Conservation (phyloP, 2,113 vertebrate species). For the Synodontis membranacea region DNA sequence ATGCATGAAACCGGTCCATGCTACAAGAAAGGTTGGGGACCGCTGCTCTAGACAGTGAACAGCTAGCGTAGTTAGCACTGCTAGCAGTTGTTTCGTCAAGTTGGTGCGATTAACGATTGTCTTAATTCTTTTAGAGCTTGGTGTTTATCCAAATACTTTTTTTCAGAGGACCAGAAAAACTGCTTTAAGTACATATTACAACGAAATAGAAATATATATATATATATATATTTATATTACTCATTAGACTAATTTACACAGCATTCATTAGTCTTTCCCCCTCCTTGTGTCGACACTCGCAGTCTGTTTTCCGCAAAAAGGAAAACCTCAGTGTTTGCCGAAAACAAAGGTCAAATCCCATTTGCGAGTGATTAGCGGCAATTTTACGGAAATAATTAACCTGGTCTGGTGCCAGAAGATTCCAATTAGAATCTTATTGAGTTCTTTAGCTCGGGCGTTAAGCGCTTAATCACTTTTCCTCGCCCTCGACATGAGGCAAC, state of each 20-base stretch:
- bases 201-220: too few relatives aligned
- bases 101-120: too few relatives aligned
- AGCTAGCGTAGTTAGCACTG: not conserved
- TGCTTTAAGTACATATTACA: too few relatives aligned
- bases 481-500: not conserved
- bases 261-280: not conserved
- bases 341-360: not conserved
- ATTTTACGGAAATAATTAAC: conserved; percentile 18
- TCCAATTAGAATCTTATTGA: conserved; percentile 29
- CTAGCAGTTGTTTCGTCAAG: not conserved
- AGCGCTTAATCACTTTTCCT: conserved; percentile 27
- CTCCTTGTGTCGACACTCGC: not conserved
- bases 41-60: not conserved
- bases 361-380: not conserved
- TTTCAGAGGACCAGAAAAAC: too few relatives aligned
- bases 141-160: too few relatives aligned
- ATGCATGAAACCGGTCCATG: too few relatives aligned
- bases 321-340: not conserved
- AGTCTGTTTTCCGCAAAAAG: not conserved
- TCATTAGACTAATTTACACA: not conserved
- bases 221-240: too few relatives aligned
- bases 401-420: conserved; percentile 25
- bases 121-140: too few relatives aligned
- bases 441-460: not conserved
- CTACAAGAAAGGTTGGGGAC: too few relatives aligned